Percentiles rank a stretch among this genome's conserved stretches.
phyloP scores from a whole-genome alignment of 2,113 vertebrate genomes.

The Gavia stellata region DNA sequence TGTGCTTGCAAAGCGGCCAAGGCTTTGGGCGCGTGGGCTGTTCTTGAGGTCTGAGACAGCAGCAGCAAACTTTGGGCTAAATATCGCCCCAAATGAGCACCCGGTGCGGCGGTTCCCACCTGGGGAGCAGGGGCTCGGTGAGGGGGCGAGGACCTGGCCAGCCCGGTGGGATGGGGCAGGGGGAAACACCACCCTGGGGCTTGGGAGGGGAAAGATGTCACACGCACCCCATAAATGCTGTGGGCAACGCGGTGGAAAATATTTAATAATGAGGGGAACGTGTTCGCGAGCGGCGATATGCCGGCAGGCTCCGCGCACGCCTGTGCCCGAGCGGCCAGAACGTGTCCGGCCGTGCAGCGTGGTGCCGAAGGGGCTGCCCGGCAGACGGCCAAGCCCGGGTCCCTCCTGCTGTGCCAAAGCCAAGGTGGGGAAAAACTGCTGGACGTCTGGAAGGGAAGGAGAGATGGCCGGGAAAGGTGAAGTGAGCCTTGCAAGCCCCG shows the following conservation, averaged over 20 bases:
- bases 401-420: neutral
- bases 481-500: neutral
- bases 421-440: neutral
- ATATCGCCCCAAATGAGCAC: accelerated
- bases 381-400: neutral
- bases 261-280: neutral
- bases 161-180: neutral
- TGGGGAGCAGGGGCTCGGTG: accelerated
- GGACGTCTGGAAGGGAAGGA: neutral
- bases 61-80: neutral
- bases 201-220: neutral
- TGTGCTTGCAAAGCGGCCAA: accelerated
- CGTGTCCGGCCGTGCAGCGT: accelerated
- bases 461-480: neutral
- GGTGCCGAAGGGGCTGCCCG: neutral
- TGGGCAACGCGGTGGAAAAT: neutral
- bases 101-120: accelerated
- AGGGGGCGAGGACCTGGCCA: neutral
- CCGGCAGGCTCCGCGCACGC: accelerated
- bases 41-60: neutral
- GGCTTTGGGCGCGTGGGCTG: accelerated
- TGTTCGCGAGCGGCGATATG: accelerated
- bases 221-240: accelerated
- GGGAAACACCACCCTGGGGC: neutral
- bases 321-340: neutral